A percentile compares a stretch with the other conserved stretches of the same genome.
Evolutionary conservation across 2,888 invertebrate species (phyloP).

Genomic region (Malthinus seriepunctatus): DNA sequence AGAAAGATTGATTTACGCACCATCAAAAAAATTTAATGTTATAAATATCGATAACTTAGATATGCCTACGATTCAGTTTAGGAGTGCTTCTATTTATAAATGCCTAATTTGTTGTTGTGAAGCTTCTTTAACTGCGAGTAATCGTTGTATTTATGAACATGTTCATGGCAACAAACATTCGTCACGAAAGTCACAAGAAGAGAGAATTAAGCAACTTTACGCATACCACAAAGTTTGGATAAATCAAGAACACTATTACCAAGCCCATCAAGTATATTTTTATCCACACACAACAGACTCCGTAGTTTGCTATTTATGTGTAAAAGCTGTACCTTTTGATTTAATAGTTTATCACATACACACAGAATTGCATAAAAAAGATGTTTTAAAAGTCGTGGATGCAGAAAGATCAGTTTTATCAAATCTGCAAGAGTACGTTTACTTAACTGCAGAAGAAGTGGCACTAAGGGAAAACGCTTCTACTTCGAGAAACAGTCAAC

Average conservation of each 20-base stretch:
- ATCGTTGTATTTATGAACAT: slow-evolving; percentile 35
- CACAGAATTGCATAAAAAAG: slow-evolving; percentile 4
- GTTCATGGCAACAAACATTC: slow-evolving; percentile 40
- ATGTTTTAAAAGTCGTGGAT: neutral
- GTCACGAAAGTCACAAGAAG: slow-evolving; percentile 17
- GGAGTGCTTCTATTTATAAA: neutral
- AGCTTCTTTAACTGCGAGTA: slow-evolving; percentile 10
- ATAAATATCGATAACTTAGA: neutral
- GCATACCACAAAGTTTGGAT: slow-evolving; percentile 42
- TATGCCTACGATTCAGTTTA: neutral
- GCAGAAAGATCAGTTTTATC: neutral
- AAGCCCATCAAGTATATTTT: slow-evolving; percentile 46
- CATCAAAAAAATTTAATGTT: neutral
- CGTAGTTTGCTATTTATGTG: slow-evolving; percentile 8
- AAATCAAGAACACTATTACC: slow-evolving; percentile 37
- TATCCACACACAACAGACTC: slow-evolving; percentile 23
- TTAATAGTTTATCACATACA: slow-evolving; percentile 11
- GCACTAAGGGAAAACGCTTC: too few species aligned
- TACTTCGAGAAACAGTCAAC: too few species aligned
- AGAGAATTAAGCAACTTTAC: slow-evolving; percentile 22
- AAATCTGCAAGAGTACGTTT: slow-evolving; percentile 7
- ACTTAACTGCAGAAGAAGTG: neutral
- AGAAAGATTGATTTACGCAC: slow-evolving; percentile 3
- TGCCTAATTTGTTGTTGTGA: slow-evolving; percentile 43
- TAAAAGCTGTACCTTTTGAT: slow-evolving; percentile 6